Conservation (phyloP, 92 coral and sea anemone species). For the Blastomussa wellsi region DNA sequence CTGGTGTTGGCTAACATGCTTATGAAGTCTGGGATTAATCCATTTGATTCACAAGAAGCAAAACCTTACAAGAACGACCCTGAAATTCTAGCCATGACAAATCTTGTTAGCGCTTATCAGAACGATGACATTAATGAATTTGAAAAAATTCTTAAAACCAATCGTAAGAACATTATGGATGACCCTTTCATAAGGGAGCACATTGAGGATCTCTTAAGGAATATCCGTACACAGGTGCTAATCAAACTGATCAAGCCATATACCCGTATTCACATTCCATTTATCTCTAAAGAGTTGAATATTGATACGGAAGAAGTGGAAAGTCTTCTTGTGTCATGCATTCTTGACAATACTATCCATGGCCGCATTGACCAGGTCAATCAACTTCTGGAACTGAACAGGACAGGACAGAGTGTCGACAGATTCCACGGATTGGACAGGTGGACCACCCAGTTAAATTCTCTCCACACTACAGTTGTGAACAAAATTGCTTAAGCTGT, state of each 20-base stretch:
- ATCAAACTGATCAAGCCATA: constrained; percentile 98
- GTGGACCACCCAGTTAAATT: constrained; percentile 95
- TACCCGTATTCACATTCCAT: constrained; percentile 97
- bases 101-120: constrained; percentile 97
- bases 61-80: constrained; percentile 96
- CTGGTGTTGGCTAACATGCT: constrained; percentile 98
- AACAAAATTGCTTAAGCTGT: constrained; percentile 84
- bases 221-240: constrained; percentile 94
- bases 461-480: constrained; percentile 91
- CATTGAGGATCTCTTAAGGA: constrained; percentile 95
- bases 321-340: constrained; percentile 93
- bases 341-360: constrained; percentile 95
- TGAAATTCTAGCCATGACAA: constrained; percentile 97
- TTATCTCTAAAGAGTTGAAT: constrained; percentile 95
- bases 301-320: constrained; percentile 98
- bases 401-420: constrained; percentile 90
- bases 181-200: constrained; percentile 98
- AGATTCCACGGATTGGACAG: constrained; percentile 94
- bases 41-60: constrained; percentile 99
- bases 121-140: constrained; percentile 98
- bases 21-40: constrained; percentile 99
- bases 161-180: constrained; percentile 98
- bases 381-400: constrained; percentile 88
- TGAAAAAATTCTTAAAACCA: constrained; percentile 95
- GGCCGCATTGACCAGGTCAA: constrained; percentile 99